phyloP scores from a whole-genome alignment of 2,888 invertebrate species.

The Torymus auratus region DNA sequence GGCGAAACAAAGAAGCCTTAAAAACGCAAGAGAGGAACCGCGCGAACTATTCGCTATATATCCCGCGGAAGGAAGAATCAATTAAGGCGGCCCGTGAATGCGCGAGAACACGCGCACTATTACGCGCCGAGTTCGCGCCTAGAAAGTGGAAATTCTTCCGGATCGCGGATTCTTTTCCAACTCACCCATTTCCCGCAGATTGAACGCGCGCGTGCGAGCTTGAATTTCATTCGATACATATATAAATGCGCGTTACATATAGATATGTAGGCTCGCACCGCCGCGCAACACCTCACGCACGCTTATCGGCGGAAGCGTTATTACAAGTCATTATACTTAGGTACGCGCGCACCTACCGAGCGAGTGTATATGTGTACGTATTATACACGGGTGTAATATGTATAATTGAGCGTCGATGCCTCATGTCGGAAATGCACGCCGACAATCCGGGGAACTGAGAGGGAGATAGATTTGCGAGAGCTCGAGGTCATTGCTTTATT shows the following conservation, averaged over 20 bases:
- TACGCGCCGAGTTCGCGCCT: constrained; percentile 11
- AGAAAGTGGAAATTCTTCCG: constrained; percentile 56
- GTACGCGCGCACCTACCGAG: too few species aligned
- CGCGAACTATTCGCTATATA: not conserved
- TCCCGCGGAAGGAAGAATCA: constrained; percentile 49
- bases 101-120: not conserved
- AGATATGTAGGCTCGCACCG: not conserved
- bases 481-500: too few species aligned
- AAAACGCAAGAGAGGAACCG: too few species aligned
- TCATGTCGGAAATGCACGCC: too few species aligned
- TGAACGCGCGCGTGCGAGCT: not conserved
- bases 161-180: constrained; percentile 45
- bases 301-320: constrained; percentile 40
- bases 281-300: not conserved
- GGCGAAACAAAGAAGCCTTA: too few species aligned
- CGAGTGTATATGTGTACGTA: not conserved
- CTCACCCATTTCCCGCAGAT: constrained; percentile 40
- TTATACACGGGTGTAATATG: not conserved
- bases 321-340: constrained; percentile 10
- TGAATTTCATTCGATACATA: too few species aligned
- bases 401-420: constrained; percentile 3
- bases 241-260: not conserved
- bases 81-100: constrained; percentile 16
- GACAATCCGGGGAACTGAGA: too few species aligned
- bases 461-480: too few species aligned